Conservation (phyloP, 2,797 vertebrate genomes). For the Vespertilio murinus region DNA sequence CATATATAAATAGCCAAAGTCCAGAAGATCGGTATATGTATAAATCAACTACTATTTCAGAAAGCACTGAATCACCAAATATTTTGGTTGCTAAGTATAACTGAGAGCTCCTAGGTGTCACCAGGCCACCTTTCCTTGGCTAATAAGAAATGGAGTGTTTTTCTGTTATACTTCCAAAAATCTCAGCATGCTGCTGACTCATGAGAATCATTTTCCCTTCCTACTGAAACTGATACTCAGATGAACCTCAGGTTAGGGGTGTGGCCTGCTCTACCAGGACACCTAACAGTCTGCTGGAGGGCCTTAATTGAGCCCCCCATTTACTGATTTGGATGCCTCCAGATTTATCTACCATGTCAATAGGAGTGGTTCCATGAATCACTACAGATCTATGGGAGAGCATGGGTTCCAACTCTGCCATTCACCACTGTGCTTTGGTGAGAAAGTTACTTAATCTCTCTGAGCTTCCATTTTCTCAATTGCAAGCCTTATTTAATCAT, state of each 20-base stretch:
- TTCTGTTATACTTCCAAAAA: too few species aligned
- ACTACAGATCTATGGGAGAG: background rate
- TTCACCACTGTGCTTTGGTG: accelerated
- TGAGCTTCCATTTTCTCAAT: accelerated
- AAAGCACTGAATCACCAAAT: background rate
- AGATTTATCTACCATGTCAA: background rate
- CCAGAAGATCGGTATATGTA: too few species aligned
- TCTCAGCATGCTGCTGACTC: background rate
- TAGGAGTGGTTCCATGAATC: background rate
- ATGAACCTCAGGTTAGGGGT: background rate
- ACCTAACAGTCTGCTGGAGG: background rate
- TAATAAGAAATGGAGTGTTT: background rate
- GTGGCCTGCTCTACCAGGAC: background rate
- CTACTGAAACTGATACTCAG: too few species aligned
- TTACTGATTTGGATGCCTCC: background rate
- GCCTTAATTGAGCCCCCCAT: accelerated
- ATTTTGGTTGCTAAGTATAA: background rate
- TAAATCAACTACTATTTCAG: background rate
- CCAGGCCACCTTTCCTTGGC: too few species aligned
- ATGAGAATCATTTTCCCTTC: background rate
- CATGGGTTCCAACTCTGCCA: accelerated
- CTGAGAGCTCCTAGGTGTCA: background rate
- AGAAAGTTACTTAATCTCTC: background rate
- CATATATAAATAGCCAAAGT: background rate
- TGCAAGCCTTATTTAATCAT: accelerated